These are phyloP conservation scores for Centroberyx gerrardi DNA, from an alignment of 2,797 vertebrate species.

Conservation along the genomic window DNA sequence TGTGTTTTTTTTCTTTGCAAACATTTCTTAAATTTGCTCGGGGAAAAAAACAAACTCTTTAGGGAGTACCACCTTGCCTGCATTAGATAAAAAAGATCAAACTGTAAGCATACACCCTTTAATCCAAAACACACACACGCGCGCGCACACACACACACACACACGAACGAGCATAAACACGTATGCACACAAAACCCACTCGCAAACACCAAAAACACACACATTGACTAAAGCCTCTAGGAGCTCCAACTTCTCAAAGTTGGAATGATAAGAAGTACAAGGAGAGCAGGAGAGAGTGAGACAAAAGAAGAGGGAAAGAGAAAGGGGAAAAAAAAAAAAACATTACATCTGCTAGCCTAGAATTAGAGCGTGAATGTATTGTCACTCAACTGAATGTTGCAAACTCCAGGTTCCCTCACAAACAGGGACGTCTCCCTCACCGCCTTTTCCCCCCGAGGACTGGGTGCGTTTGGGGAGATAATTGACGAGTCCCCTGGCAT, in stretches of 20 bases:
- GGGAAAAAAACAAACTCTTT: slow-evolving; percentile 75
- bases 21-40: slow-evolving; percentile 78
- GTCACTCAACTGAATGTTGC: slow-evolving; percentile 84
- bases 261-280: slow-evolving; percentile 83
- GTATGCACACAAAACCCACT: slow-evolving; percentile 54
- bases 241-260: slow-evolving; percentile 86
- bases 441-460: slow-evolving; percentile 83
- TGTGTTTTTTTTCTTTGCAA: slow-evolving; percentile 63
- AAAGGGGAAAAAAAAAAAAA: slow-evolving; percentile 50
- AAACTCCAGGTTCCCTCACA: slow-evolving; percentile 87
- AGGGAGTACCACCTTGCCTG: slow-evolving; percentile 82
- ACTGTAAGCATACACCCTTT: slow-evolving; percentile 81
- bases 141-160: slow-evolving; percentile 37
- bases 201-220: slow-evolving; percentile 73
- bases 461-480: slow-evolving; percentile 87
- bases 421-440: slow-evolving; percentile 86
- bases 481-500: slow-evolving; percentile 88
- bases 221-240: slow-evolving; percentile 82
- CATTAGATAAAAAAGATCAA: slow-evolving; percentile 84
- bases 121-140: slow-evolving; percentile 69
- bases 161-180: slow-evolving; percentile 45
- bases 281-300: slow-evolving; percentile 74
- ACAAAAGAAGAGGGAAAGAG: slow-evolving; percentile 71
- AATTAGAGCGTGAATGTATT: slow-evolving; percentile 88
- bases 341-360: slow-evolving; percentile 83